A percentile compares a stretch with the other conserved stretches of the same genome.
phyloP scores from a whole-genome alignment of 1,140 invertebrate genomes.

The Tetramorium parvispinum region DNA sequence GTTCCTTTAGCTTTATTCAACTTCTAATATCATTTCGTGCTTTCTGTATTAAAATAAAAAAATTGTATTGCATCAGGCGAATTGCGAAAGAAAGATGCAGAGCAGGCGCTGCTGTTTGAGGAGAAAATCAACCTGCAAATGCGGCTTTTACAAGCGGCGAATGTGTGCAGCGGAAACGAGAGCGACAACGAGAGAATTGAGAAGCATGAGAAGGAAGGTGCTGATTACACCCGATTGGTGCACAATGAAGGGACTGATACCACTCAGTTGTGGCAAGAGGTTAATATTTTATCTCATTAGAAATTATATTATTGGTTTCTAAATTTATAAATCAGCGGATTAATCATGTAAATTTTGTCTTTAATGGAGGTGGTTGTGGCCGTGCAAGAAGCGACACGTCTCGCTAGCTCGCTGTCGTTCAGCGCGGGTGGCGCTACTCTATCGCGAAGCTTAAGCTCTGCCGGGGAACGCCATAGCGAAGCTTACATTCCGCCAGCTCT shows the following conservation, averaged over 20 bases:
- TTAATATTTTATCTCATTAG: constrained; percentile 51
- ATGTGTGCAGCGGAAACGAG: constrained; percentile 82
- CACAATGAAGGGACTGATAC: constrained; percentile 81
- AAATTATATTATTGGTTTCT: not conserved
- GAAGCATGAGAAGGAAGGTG: constrained; percentile 78
- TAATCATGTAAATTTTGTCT: constrained; percentile 18
- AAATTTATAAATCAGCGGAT: not conserved
- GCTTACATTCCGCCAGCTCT: constrained; percentile 93
- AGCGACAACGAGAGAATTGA: constrained; percentile 78
- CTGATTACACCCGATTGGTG: constrained; percentile 82
- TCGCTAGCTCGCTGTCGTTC: constrained; percentile 89
- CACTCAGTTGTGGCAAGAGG: constrained; percentile 82
- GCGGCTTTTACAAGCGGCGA: constrained; percentile 90
- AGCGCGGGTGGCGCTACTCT: constrained; percentile 91
- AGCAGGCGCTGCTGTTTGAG: constrained; percentile 93
- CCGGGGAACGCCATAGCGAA: constrained; percentile 94
- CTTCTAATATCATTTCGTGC: constrained; percentile 4
- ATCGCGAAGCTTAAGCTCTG: constrained; percentile 95
- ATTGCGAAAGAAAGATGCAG: constrained; percentile 94
- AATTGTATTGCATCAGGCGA: constrained; percentile 85
- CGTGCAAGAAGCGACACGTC: constrained; percentile 89
- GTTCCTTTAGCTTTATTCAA: constrained; percentile 55
- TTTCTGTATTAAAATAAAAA: not conserved
- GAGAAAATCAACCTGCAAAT: constrained; percentile 95
- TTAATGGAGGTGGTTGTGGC: constrained; percentile 78